Evolutionary conservation across 1,140 invertebrate species (phyloP).

Genomic region (Eurytemora carolleeae): DNA sequence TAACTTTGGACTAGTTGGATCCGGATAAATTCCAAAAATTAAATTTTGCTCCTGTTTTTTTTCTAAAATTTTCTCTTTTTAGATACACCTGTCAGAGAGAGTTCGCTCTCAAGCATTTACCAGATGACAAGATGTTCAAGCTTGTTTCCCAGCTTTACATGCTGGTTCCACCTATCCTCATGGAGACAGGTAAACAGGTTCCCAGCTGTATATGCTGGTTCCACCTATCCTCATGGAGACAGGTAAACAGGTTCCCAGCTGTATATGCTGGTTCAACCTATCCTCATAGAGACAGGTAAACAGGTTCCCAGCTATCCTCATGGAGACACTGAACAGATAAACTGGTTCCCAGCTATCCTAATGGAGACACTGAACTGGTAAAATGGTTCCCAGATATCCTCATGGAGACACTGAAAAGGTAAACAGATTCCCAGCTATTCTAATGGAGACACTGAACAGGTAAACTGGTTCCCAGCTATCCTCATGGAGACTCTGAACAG

Average conservation of each 20-base stretch:
- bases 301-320: conserved; percentile 73
- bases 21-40: no score
- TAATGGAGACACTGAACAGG: no score
- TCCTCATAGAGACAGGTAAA: conserved; percentile 83
- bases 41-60: no score
- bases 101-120: conserved; percentile 81
- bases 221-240: conserved; percentile 77
- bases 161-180: conserved; percentile 73
- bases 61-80: no score
- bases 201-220: conserved; percentile 76
- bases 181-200: conserved; percentile 77
- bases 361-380: conserved; percentile 77
- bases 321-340: no score
- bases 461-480: conserved; percentile 78
- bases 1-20: no score
- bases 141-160: conserved; percentile 82
- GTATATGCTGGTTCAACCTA: conserved; percentile 81
- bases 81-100: conserved; percentile 85
- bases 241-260: conserved; percentile 81
- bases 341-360: conserved; percentile 74
- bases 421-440: conserved; percentile 84
- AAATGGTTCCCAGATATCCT: conserved; percentile 77
- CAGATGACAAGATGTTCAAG: conserved; percentile 76
- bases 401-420: conserved; percentile 68
- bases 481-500: conserved; percentile 73